phyloP scores from a whole-genome alignment of 1,140 invertebrate species.

The Panonychus citri region DNA sequence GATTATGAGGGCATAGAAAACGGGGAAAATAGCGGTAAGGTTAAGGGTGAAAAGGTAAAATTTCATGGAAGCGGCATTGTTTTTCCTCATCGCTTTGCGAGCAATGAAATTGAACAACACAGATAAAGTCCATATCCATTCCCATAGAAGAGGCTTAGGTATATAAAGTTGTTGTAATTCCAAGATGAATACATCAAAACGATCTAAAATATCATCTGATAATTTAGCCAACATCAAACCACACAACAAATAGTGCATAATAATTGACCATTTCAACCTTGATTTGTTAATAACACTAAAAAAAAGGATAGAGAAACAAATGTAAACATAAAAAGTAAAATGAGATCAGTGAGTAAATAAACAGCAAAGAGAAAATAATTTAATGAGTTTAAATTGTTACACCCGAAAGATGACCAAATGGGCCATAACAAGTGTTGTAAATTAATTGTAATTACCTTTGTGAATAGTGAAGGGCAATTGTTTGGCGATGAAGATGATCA shows the following conservation, averaged over 20 bases:
- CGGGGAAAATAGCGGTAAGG: conserved; percentile 49
- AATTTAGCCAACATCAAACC: conserved; percentile 73
- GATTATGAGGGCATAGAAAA: conserved; percentile 52
- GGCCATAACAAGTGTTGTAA: background rate
- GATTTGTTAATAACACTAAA: conserved; percentile 70
- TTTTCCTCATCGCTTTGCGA: conserved; percentile 58
- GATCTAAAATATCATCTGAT: conserved; percentile 62
- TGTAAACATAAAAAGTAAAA: background rate
- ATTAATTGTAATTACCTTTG: conserved; percentile 10
- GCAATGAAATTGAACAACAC: conserved; percentile 60
- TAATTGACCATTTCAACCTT: conserved; percentile 69
- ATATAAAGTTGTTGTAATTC: conserved; percentile 79
- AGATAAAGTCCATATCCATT: conserved; percentile 76
- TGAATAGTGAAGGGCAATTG: conserved; percentile 15
- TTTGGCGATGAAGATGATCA: conserved; percentile 16
- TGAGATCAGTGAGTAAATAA: no score
- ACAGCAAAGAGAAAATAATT: background rate
- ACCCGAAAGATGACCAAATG: background rate
- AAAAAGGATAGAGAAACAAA: conserved; percentile 21
- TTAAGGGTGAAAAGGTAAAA: conserved; percentile 58
- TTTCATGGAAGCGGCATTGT: conserved; percentile 43
- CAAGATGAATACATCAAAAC: conserved; percentile 72
- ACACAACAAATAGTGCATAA: conserved; percentile 70
- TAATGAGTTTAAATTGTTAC: background rate
- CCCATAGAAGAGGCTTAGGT: conserved; percentile 72